Base-by-base conservation (phyloP, 2,797 vertebrate species). In the Parauchenoglanis punctatus region DNA sequence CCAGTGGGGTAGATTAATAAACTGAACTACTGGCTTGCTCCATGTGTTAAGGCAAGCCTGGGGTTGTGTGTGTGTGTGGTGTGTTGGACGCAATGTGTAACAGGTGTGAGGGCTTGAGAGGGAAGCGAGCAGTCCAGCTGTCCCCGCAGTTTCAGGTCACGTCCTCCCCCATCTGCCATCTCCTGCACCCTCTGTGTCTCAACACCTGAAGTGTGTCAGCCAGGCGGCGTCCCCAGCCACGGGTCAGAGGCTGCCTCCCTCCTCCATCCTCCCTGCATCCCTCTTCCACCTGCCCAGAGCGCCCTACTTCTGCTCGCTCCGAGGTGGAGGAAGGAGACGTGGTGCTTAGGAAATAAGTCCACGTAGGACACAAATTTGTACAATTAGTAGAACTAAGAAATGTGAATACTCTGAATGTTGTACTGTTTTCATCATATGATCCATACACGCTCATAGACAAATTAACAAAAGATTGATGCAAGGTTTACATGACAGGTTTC, bases 51-150 rank as follows among this genome's bases (percentile, higher is more conserved):
- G 52, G 81, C 91, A 90, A 89, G 89, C 88, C 83, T 78, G 81
- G 70, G 91, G 92, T 90, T 93, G 93, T 44, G 35, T 40, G 46
- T 54, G 40, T 92, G 94, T 93, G 90, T 59, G 52, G 91, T 94
- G 90, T 95, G 95, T 95, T 95, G 94, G 95, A 95, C 95, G 95
- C 97, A 95, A 96, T 92, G 94, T 93, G 91, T 95, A 96, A 96
- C 96, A 97, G 97, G 97, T 97, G 96, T 95, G 91, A 83, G 87
- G 93, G 91, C 90, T 93, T 77, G 93, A 94, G 92, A 85, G 90
- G 91, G 92, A 91, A 92, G 89, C 87, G 87, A 90, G 54, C 83
- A 88, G 84, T 49, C 90, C 96, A 97, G 96, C 96, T 97, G 97
- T 96, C 93, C 94, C 93, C 89, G 90, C 88, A 92, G 94, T 94